These are phyloP conservation scores for Meandrusa payeni DNA, from an alignment of 2,888 invertebrate species.

Conservation along the genomic window DNA sequence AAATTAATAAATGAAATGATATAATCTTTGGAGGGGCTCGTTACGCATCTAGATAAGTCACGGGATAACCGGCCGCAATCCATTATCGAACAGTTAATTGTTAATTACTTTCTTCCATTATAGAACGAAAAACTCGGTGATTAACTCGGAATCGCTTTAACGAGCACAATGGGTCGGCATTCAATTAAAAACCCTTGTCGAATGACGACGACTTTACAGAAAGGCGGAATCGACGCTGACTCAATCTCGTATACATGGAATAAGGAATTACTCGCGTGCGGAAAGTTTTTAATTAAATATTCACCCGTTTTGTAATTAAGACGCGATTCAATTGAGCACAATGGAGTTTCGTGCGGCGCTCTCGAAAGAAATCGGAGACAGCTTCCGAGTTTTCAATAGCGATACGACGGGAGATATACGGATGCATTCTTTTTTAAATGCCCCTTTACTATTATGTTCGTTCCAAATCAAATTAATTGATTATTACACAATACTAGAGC, in stretches of 20 bases:
- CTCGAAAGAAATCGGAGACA: conserved; percentile 60
- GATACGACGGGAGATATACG: conserved; percentile 16
- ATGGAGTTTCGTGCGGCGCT: conserved; percentile 57
- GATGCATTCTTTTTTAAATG: conserved; percentile 7
- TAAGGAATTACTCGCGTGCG: conserved; percentile 77
- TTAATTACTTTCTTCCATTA: conserved; percentile 81
- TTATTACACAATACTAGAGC: not conserved
- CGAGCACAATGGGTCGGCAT: conserved; percentile 75
- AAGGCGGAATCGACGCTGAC: conserved; percentile 70
- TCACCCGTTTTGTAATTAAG: conserved; percentile 77
- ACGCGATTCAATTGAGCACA: conserved; percentile 69
- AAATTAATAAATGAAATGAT: conserved; percentile 63
- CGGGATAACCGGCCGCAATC: conserved; percentile 73
- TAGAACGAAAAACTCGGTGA: conserved; percentile 75
- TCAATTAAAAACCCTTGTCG: conserved; percentile 79
- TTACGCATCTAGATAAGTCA: conserved; percentile 67
- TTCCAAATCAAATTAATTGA: conserved; percentile 3
- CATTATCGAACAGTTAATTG: conserved; percentile 78
- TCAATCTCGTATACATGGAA: conserved; percentile 77
- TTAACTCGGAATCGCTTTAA: conserved; percentile 77
- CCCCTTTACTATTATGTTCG: conserved; percentile 4
- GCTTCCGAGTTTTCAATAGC: conserved; percentile 42
- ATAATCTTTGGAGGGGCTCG: conserved; percentile 53
- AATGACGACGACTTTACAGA: conserved; percentile 68
- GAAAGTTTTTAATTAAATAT: conserved; percentile 79